Evolutionary conservation across 2,797 vertebrate species (phyloP).

Genomic region (Channallabes apus): DNA sequence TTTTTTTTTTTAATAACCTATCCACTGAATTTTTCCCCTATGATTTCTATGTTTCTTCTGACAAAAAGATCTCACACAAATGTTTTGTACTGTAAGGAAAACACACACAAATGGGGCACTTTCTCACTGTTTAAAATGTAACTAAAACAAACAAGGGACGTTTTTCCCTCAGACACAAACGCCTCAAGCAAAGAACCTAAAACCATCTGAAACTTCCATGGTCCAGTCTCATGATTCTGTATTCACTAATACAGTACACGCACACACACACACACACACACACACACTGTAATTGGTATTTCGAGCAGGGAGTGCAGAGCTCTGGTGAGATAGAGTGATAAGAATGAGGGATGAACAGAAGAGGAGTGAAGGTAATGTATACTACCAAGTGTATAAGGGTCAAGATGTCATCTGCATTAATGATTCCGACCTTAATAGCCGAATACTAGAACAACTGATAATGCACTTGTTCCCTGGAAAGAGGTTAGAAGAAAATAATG

Average conservation of each 20-base stretch:
- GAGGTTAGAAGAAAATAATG: background rate
- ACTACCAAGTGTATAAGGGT: background rate
- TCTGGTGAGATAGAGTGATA: conserved; percentile 21
- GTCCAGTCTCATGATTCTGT: no score
- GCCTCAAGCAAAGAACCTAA: background rate
- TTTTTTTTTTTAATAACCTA: background rate
- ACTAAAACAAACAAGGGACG: background rate
- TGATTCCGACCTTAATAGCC: background rate
- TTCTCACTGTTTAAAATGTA: background rate
- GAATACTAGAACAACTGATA: background rate
- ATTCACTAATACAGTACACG: background rate
- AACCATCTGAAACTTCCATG: background rate
- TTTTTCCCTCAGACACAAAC: background rate
- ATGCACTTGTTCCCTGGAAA: background rate
- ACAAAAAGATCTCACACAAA: no score
- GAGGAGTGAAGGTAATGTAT: conserved; percentile 20
- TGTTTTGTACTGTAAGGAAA: no score
- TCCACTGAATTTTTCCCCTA: background rate
- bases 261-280: background rate
- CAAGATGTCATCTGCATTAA: conserved; percentile 6
- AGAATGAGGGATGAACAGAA: conserved; percentile 35
- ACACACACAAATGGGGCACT: no score
- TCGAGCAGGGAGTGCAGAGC: background rate
- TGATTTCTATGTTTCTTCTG: no score
- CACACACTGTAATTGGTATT: background rate